Conservation (phyloP, 2,797 vertebrate genomes). For the Gila robusta region DNA sequence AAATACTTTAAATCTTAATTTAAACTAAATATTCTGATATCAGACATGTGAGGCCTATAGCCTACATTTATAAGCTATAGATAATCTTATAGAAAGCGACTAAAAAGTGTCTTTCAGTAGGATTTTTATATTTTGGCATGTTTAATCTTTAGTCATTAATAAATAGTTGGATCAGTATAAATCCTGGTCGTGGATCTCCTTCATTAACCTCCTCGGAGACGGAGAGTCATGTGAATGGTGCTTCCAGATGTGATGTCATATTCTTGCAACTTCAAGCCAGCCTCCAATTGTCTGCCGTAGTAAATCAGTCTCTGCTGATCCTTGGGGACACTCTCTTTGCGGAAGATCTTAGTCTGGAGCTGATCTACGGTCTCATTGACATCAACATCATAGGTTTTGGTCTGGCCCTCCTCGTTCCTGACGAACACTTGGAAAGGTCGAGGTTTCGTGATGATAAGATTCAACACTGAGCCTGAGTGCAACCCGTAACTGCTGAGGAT, state of each 20-base stretch:
- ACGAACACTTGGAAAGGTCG: constrained; percentile 70
- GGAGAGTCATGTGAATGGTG: constrained; percentile 69
- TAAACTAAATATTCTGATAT: background rate
- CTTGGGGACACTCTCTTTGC: constrained; percentile 57
- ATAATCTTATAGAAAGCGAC: background rate
- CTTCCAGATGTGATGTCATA: constrained; percentile 62
- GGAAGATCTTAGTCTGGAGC: constrained; percentile 66
- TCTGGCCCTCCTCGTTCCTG: constrained; percentile 59
- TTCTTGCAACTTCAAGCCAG: constrained; percentile 54
- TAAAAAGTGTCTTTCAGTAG: background rate
- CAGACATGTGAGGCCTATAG: background rate
- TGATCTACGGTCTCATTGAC: background rate
- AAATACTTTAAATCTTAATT: background rate
- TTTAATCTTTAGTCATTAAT: background rate
- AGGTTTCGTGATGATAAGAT: constrained; percentile 63
- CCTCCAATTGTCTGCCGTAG: constrained; percentile 56
- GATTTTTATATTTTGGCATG: background rate
- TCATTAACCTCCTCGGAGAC: constrained; percentile 75
- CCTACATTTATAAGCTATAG: background rate
- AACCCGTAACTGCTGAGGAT: constrained; percentile 63
- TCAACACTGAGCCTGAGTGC: constrained; percentile 57
- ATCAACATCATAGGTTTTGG: constrained; percentile 64
- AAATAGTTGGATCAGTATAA: background rate
- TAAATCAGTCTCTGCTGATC: constrained; percentile 74
- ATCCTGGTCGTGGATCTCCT: background rate